phyloP scores from a whole-genome alignment of 92 coral and sea anemone genomes.

The Plumapathes pennacea region DNA sequence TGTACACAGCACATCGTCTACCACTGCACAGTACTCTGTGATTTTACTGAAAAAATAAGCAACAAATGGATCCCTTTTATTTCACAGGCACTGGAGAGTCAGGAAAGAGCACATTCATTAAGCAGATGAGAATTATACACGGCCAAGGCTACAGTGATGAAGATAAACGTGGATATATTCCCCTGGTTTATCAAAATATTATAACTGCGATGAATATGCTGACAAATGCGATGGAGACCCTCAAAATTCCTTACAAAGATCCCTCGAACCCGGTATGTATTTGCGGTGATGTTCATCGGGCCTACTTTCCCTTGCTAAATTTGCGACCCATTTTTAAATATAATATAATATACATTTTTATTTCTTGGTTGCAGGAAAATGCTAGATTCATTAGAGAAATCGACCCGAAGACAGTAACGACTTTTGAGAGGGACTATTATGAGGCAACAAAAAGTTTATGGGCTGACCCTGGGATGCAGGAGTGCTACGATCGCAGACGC shows the following conservation, averaged over 20 bases:
- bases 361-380: slow-evolving; percentile 62
- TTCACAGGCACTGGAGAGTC: slow-evolving; percentile 97
- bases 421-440: slow-evolving; percentile 91
- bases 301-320: slow-evolving; percentile 4
- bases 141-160: slow-evolving; percentile 99
- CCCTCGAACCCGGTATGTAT: slow-evolving; percentile 83
- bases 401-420: slow-evolving; percentile 90
- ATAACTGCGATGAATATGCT: slow-evolving; percentile 95
- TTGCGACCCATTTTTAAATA: slow-evolving; percentile 43
- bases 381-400: slow-evolving; percentile 84
- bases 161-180: slow-evolving; percentile 89
- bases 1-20: too few species aligned
- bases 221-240: slow-evolving; percentile 96
- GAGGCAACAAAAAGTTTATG: slow-evolving; percentile 91
- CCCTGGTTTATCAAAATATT: slow-evolving; percentile 94
- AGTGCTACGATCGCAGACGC: slow-evolving; percentile 94
- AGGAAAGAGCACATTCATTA: slow-evolving; percentile 98
- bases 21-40: too few species aligned
- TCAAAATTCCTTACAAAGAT: slow-evolving; percentile 89
- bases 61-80: too few species aligned
- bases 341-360: slow-evolving; percentile 7
- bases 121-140: slow-evolving; percentile 99
- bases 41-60: too few species aligned
- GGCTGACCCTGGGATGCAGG: slow-evolving; percentile 93
- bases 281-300: too few species aligned